phyloP scores from a whole-genome alignment of 2,113 vertebrate species.

The Limanda limanda region DNA sequence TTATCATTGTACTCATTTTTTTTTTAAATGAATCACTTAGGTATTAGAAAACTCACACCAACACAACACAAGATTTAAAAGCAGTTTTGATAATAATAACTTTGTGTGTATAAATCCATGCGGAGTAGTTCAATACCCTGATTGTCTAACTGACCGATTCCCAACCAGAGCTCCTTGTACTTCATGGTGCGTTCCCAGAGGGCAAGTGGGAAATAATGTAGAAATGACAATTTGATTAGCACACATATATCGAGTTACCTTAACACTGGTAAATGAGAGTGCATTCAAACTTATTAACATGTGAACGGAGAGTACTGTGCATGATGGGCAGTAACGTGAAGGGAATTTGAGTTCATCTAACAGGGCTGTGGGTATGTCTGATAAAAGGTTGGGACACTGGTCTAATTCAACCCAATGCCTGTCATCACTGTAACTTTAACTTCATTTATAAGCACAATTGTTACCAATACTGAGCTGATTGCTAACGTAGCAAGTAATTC shows the following conservation, averaged over 20 bases:
- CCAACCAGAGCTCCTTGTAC: slow-evolving; percentile 12
- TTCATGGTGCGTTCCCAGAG: background rate
- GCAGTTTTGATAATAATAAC: background rate
- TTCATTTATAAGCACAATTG: no score
- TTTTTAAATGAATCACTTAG: background rate
- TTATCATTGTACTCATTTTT: slow-evolving; percentile 10
- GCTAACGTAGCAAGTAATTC: no score
- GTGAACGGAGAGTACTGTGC: background rate
- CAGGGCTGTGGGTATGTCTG: background rate
- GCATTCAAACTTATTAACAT: background rate
- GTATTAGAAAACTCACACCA: background rate
- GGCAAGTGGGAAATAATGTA: background rate
- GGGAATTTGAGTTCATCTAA: no score
- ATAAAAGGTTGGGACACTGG: slow-evolving; percentile 31
- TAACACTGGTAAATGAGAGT: no score
- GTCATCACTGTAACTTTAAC: no score
- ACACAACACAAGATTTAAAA: background rate
- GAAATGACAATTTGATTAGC: no score
- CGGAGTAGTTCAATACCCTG: background rate
- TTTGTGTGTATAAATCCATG: background rate
- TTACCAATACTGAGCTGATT: no score
- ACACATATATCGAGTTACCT: no score
- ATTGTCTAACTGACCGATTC: slow-evolving; percentile 35
- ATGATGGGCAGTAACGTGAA: no score
- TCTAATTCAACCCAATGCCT: slow-evolving; percentile 34